Percentiles rank a stretch among this genome's conserved stretches.
Evolutionary conservation across 2,888 invertebrate species (phyloP).

Genomic region (Pseudeuparius sepicola): DNA sequence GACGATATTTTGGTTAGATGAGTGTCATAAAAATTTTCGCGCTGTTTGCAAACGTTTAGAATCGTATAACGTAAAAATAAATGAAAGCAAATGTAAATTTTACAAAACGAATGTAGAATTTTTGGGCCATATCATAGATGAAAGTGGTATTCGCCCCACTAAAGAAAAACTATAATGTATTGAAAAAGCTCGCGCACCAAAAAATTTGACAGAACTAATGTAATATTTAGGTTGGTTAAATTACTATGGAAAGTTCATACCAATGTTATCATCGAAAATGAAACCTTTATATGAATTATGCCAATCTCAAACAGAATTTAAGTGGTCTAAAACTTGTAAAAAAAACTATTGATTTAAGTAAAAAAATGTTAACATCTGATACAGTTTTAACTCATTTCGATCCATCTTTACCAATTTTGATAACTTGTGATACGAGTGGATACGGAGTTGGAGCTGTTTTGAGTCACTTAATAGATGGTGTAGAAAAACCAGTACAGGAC

Average conservation of each 20-base stretch:
- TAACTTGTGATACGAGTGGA: slow-evolving; percentile 21
- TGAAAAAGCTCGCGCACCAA: slow-evolving; percentile 15
- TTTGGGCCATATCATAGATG: slow-evolving; percentile 14
- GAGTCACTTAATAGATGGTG: slow-evolving; percentile 21
- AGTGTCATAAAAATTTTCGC: too few species aligned
- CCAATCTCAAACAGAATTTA: slow-evolving; percentile 12
- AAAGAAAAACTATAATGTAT: slow-evolving; percentile 17
- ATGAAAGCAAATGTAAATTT: slow-evolving; percentile 10
- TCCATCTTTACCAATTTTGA: slow-evolving; percentile 20
- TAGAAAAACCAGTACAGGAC: slow-evolving; percentile 19
- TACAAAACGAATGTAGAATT: slow-evolving; percentile 5
- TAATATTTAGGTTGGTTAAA: slow-evolving; percentile 21
- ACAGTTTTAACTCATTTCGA: slow-evolving; percentile 21
- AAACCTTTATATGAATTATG: slow-evolving; percentile 17
- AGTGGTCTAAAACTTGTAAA: slow-evolving; percentile 20
- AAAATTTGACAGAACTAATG: slow-evolving; percentile 18
- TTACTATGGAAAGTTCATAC: slow-evolving; percentile 22
- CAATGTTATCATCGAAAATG: slow-evolving; percentile 20
- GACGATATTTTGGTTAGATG: slow-evolving; percentile 16
- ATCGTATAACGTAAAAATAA: slow-evolving; percentile 13
- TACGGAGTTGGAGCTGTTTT: slow-evolving; percentile 24
- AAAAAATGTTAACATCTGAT: slow-evolving; percentile 19
- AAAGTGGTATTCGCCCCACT: slow-evolving; percentile 12
- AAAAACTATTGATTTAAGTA: slow-evolving; percentile 20
- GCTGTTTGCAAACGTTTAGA: too few species aligned